Conservation (phyloP, 1,140 invertebrate genomes). For the Micrasema minimum region DNA sequence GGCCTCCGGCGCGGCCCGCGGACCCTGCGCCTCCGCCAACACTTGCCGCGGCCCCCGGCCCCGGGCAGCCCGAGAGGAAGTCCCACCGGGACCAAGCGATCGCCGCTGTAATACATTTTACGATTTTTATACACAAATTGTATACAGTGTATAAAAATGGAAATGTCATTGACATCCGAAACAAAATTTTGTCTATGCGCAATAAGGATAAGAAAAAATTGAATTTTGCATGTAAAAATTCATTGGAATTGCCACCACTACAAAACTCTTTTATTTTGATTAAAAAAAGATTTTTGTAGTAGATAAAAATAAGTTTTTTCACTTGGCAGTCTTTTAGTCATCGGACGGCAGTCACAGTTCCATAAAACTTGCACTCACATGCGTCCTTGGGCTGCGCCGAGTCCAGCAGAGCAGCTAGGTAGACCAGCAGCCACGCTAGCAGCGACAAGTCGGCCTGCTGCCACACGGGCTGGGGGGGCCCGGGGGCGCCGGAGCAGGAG, state of each 20-base stretch:
- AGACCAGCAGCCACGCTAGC: constrained; percentile 83
- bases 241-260: no score
- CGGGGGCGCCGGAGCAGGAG: constrained; percentile 41
- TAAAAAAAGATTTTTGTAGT: no score
- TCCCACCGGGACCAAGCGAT: constrained; percentile 74
- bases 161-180: no score
- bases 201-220: no score
- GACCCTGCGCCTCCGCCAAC: constrained; percentile 51
- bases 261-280: no score
- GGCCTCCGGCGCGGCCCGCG: constrained; percentile 58
- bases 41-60: constrained; percentile 2
- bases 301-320: no score
- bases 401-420: constrained; percentile 81
- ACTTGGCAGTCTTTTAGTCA: no score
- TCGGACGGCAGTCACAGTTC: no score
- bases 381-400: constrained; percentile 65
- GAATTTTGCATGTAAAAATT: no score
- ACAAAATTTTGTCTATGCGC: no score
- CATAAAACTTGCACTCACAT: constrained; percentile 59
- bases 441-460: constrained; percentile 72
- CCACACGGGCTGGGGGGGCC: constrained; percentile 54
- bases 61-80: constrained; percentile 78
- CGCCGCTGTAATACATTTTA: constrained; percentile 52
- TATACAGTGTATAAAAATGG: no score
- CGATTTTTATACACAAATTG: neutral